A percentile compares a stretch with the other conserved stretches of the same genome.
Conservation (phyloP, 2,888 invertebrate species). For the Mylabris sibirica region DNA sequence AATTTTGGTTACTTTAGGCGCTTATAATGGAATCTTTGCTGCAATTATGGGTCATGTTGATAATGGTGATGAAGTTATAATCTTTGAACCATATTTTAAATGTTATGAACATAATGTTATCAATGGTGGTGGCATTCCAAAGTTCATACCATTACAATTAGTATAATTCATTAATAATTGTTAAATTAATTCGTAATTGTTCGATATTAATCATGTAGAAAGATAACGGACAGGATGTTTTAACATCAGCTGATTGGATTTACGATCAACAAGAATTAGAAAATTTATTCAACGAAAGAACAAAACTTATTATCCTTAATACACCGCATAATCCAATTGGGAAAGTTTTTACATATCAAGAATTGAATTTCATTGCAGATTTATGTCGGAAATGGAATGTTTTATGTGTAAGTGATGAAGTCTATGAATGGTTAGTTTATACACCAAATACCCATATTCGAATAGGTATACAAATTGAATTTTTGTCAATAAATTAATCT, state of each 20-base stretch:
- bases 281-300: conserved; percentile 82
- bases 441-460: conserved; percentile 84
- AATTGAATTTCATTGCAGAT: conserved; percentile 82
- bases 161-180: conserved; percentile 59
- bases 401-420: conserved; percentile 94
- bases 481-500: neutral
- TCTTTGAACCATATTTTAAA: conserved; percentile 98
- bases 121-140: conserved; percentile 85
- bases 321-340: conserved; percentile 98
- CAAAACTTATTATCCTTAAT: conserved; percentile 94
- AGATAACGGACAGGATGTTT: conserved; percentile 54
- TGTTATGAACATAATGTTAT: conserved; percentile 96
- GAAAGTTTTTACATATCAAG: conserved; percentile 75
- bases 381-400: conserved; percentile 93
- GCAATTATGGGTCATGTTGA: conserved; percentile 85
- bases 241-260: conserved; percentile 84
- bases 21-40: conserved; percentile 92
- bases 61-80: conserved; percentile 89
- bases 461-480: conserved; percentile 63
- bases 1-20: conserved; percentile 89
- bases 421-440: conserved; percentile 97
- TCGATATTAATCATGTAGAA: conserved; percentile 29
- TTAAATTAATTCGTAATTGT: neutral
- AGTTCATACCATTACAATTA: conserved; percentile 85
- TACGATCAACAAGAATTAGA: conserved; percentile 84